phyloP scores from a whole-genome alignment of 2,888 invertebrate species.

The Automeris io region DNA sequence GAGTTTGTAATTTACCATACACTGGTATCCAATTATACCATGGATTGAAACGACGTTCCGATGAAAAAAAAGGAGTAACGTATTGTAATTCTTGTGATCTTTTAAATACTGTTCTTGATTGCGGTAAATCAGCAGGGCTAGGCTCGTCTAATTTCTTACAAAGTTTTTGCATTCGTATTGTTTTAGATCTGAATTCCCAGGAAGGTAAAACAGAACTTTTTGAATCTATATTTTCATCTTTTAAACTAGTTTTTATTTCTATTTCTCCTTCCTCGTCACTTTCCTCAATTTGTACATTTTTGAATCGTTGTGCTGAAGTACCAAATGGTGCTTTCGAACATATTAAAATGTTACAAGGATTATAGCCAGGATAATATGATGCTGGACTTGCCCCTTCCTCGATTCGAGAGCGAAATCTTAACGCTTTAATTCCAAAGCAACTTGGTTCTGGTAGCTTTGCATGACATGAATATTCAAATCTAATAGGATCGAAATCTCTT shows the following conservation, averaged over 20 bases:
- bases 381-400: conserved; percentile 52
- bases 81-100: conserved; percentile 30
- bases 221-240: neutral
- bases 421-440: conserved; percentile 46
- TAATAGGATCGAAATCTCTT: conserved; percentile 45
- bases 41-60: conserved; percentile 48
- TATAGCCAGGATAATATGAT: conserved; percentile 30
- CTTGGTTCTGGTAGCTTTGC: conserved; percentile 38
- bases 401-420: conserved; percentile 36
- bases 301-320: conserved; percentile 42
- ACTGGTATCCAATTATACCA: conserved; percentile 56
- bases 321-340: conserved; percentile 46
- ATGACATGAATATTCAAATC: conserved; percentile 24
- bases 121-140: conserved; percentile 41
- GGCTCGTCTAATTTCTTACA: conserved; percentile 31
- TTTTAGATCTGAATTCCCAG: conserved; percentile 55
- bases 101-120: conserved; percentile 12
- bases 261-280: conserved; percentile 11
- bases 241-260: neutral
- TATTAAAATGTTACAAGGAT: conserved; percentile 25
- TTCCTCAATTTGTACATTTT: conserved; percentile 24
- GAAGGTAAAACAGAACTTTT: conserved; percentile 27
- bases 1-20: conserved; percentile 32
- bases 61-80: conserved; percentile 46
- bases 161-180: conserved; percentile 42